Evolutionary conservation across 2,888 invertebrate species (phyloP), one percentile per base, ranked within the genome.

Genomic region (Protodeltote pygarga): DNA sequence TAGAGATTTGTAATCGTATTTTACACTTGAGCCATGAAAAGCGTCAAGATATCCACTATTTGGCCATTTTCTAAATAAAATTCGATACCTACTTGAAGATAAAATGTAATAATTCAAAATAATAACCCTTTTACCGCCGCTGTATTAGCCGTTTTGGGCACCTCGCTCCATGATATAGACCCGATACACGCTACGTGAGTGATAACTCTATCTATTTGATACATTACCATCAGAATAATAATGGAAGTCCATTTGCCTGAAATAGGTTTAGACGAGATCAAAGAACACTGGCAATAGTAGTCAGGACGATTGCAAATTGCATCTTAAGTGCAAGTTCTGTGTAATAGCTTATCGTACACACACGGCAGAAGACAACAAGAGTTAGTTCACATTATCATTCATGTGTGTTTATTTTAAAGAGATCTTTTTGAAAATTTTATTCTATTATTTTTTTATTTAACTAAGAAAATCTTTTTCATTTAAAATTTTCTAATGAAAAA

Each of bases 111-210:
- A 83, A 75, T 74, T 84, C 78, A 81, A 47, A 61, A 49, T 71
- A 81, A 85, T 78, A 85, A 79, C 84, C 84, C 85, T 78, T 85
- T 85, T 75, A 72, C 75, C 54, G 58, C 35, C 55, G 64, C 65
- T 71, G 59, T 73, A 73, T 75, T 75, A 74, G 72, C 71, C 73
- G 70, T 76, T 80, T 73, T 72, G 67, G 73, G 73, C 62, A 70
- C 72, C 70, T 64, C 61, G 49, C 48, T 58, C 44, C 48, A 58
- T 68, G 65, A 70, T 81, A 85, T 73, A 72, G 79, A 65, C 75
- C 51, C 63, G 64, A 70, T 71, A 71, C 88, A 87, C 86, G 88
- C 87, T 53, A 85, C 47, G 47, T 72, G 75, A 76, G 50, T 59
- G 67, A 75, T 75, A 68, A 70, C 64, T 61, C 63, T 58, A 64